These are phyloP conservation scores for Ophion ellenae DNA, from an alignment of 2,888 invertebrate species.

Conservation along the genomic window DNA sequence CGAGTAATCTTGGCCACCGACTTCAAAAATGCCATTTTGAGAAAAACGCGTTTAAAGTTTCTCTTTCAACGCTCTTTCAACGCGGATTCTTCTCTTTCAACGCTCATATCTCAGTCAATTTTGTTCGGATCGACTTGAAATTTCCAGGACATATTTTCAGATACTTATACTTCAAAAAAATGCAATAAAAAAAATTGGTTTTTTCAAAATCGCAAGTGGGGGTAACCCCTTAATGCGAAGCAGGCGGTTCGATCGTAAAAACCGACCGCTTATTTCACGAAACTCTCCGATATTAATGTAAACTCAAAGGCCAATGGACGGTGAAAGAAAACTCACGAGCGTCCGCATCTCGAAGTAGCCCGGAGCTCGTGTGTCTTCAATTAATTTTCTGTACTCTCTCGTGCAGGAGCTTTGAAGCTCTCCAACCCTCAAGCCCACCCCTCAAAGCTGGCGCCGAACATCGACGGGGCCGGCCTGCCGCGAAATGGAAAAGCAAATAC, in stretches of 20 bases:
- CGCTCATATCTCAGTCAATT: no score
- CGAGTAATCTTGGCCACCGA: no score
- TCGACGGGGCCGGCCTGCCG: slow-evolving; percentile 47
- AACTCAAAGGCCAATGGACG: slow-evolving; percentile 25
- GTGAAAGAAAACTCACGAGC: slow-evolving; percentile 36
- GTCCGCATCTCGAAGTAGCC: slow-evolving; percentile 50
- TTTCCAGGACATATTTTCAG: no score
- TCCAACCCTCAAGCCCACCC: slow-evolving; percentile 50
- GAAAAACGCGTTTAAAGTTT: no score
- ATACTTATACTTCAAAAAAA: no score
- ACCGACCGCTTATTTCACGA: neutral
- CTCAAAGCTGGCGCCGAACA: slow-evolving; percentile 35
- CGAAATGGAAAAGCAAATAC: slow-evolving; percentile 66
- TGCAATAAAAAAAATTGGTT: no score
- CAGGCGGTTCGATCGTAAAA: neutral
- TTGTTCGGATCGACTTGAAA: no score
- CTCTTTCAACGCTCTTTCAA: no score
- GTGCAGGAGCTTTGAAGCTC: slow-evolving; percentile 36
- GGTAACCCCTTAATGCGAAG: no score
- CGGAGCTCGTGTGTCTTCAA: slow-evolving; percentile 62
- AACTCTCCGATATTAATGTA: slow-evolving; percentile 16
- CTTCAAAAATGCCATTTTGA: no score
- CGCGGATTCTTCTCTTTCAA: no score
- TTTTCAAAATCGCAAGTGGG: no score
- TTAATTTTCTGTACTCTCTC: slow-evolving; percentile 63